Conservation (phyloP, 1,140 invertebrate genomes). For the Rhagoletis zephyria region DNA sequence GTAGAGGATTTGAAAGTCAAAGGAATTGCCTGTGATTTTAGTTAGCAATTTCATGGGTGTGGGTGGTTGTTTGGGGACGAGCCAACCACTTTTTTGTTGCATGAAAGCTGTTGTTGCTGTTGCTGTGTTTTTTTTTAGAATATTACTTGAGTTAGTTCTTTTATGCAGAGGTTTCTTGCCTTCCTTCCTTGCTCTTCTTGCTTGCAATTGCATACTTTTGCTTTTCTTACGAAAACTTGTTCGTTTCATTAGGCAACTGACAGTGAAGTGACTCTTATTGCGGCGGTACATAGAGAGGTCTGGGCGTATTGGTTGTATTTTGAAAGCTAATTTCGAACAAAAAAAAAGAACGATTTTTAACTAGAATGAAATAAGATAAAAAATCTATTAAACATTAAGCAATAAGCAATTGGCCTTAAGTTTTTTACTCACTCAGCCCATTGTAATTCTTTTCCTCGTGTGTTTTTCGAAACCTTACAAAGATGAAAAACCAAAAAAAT, state of each 20-base stretch:
- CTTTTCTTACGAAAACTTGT: constrained; percentile 9
- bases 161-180: not conserved
- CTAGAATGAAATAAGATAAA: too few relatives aligned
- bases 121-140: not conserved
- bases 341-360: too few relatives aligned
- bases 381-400: too few relatives aligned
- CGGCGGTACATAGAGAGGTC: not conserved
- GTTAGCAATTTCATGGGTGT: not conserved
- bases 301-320: not conserved
- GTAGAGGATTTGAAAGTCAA: not conserved
- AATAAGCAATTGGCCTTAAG: too few relatives aligned
- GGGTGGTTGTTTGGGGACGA: too few relatives aligned
- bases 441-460: too few relatives aligned
- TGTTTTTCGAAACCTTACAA: too few relatives aligned
- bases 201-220: constrained; percentile 4
- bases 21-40: constrained; percentile 10
- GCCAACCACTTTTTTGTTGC: not conserved
- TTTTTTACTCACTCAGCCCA: too few relatives aligned
- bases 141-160: not conserved
- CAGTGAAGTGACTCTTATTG: constrained; percentile 34
- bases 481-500: too few relatives aligned
- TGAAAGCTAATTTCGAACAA: not conserved
- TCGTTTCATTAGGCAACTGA: constrained; percentile 43
- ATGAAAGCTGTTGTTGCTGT: not conserved
- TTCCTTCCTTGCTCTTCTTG: not conserved